These are phyloP conservation scores for Betta splendens DNA, from an alignment of 2,797 vertebrate genomes.

Conservation along the genomic window DNA sequence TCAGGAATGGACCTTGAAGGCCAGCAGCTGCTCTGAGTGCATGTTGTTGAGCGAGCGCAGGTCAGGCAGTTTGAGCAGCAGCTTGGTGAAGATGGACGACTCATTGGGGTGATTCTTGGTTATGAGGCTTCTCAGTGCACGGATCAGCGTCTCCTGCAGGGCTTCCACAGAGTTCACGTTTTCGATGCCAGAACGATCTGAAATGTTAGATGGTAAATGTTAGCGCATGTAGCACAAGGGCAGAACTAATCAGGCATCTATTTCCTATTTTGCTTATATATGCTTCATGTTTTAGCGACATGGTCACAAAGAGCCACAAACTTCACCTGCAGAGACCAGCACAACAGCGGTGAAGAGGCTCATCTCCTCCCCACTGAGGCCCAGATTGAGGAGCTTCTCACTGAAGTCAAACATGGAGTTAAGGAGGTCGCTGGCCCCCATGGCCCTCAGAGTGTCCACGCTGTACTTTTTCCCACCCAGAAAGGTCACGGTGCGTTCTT, in stretches of 20 bases:
- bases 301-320: too few relatives aligned
- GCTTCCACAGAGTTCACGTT: constrained; percentile 95
- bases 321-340: constrained; percentile 92
- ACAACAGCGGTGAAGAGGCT: constrained; percentile 97
- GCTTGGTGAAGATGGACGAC: constrained; percentile 95
- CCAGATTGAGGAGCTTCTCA: constrained; percentile 90
- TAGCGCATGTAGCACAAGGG: neutral
- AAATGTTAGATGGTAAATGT: neutral
- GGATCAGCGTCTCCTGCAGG: constrained; percentile 94
- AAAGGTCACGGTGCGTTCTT: constrained; percentile 92
- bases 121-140: constrained; percentile 92
- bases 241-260: neutral
- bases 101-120: constrained; percentile 95
- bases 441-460: constrained; percentile 88
- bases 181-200: constrained; percentile 95
- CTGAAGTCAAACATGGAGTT: constrained; percentile 97
- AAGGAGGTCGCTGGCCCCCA: constrained; percentile 95
- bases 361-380: constrained; percentile 96
- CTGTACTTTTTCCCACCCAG: constrained; percentile 92
- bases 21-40: constrained; percentile 97
- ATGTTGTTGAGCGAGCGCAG: constrained; percentile 97
- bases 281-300: too few relatives aligned
- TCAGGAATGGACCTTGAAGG: constrained; percentile 94
- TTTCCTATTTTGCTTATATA: too few relatives aligned
- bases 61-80: constrained; percentile 95